Evolutionary conservation across 2,113 vertebrate genomes (phyloP).

Genomic region (Lucifuga dentata): DNA sequence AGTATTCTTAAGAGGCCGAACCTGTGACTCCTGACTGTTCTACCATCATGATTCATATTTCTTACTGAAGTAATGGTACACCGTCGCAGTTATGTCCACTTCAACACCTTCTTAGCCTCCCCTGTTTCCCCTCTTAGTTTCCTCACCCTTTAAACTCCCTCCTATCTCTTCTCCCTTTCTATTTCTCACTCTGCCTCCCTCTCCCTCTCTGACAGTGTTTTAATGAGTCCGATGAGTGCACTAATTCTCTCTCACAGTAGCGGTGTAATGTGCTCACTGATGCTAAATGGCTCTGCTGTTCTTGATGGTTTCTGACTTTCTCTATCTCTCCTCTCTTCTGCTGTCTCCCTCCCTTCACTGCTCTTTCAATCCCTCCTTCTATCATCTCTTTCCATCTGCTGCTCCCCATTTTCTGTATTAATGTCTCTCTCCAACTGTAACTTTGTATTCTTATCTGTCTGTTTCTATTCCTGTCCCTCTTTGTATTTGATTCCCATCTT

Average conservation of each 20-base stretch:
- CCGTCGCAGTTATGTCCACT: constrained; percentile 17
- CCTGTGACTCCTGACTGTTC: constrained; percentile 24
- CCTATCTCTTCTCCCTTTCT: neutral
- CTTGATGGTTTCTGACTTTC: constrained; percentile 57
- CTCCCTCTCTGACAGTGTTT: constrained; percentile 60
- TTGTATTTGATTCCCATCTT: constrained; percentile 14
- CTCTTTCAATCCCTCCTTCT: neutral
- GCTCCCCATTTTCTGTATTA: constrained; percentile 3
- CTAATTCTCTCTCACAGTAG: constrained; percentile 77
- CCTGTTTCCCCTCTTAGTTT: constrained; percentile 5
- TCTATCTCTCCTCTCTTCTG: neutral
- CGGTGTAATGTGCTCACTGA: constrained; percentile 66
- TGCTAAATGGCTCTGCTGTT: constrained; percentile 64
- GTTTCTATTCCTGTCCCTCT: constrained; percentile 12
- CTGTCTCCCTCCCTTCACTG: neutral
- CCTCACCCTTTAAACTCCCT: constrained; percentile 8
- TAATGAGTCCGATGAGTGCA: constrained; percentile 76
- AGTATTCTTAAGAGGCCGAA: constrained; percentile 61
- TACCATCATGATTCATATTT: constrained; percentile 28
- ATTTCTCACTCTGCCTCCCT: constrained; percentile 19
- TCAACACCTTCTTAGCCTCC: constrained; percentile 42
- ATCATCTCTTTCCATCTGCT: neutral
- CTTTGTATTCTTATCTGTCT: constrained; percentile 19
- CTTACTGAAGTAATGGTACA: constrained; percentile 17
- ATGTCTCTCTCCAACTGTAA: constrained; percentile 16